A percentile compares a stretch with the other conserved stretches of the same genome.
Evolutionary conservation across 1,140 invertebrate genomes (phyloP).

Genomic region (Rhopalosiphum maidis): DNA sequence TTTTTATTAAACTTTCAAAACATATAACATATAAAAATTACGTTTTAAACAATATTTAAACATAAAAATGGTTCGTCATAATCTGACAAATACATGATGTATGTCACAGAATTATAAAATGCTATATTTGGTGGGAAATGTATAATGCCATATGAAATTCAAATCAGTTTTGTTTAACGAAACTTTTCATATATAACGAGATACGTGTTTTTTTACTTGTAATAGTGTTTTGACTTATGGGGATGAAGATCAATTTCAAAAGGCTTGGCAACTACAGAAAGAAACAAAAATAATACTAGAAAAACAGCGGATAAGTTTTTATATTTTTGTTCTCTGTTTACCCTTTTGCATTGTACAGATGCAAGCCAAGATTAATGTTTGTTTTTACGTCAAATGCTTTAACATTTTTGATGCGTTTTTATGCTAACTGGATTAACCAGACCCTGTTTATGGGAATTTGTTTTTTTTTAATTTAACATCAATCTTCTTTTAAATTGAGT

Average conservation of each 20-base stretch:
- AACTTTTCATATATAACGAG: conserved; percentile 48
- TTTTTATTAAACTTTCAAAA: no score
- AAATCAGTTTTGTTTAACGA: conserved; percentile 34
- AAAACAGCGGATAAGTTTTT: conserved; percentile 21
- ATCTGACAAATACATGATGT: neutral
- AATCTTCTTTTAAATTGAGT: neutral
- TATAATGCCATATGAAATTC: neutral
- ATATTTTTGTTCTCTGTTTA: neutral
- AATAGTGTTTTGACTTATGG: neutral
- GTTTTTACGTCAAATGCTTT: neutral
- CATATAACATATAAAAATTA: neutral
- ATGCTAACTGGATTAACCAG: neutral
- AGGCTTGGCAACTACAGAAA: neutral
- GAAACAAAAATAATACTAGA: neutral
- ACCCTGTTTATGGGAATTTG: neutral
- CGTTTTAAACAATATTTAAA: neutral
- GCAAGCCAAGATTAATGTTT: conserved; percentile 33
- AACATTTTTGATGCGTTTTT: neutral
- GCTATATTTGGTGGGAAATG: neutral
- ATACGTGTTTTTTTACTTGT: neutral
- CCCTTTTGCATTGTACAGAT: neutral
- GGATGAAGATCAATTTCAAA: conserved; percentile 41
- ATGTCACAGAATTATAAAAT: neutral
- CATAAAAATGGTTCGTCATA: neutral
- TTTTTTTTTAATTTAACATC: neutral